A percentile compares a stretch with the other conserved stretches of the same genome.
Conservation (phyloP, 2,888 invertebrate species). For the Colostygia pectinataria region DNA sequence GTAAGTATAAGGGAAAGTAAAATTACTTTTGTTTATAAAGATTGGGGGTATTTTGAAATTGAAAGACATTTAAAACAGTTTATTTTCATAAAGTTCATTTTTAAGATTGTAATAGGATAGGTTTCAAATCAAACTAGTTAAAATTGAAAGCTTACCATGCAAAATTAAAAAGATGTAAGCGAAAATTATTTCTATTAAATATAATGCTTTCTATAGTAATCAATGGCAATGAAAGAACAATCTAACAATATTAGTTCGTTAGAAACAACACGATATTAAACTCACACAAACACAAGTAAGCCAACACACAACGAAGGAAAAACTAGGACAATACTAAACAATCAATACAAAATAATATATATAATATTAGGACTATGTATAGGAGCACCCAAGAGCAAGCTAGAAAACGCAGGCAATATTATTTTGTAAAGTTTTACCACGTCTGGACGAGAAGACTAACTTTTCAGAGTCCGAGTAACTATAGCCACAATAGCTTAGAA, state of each 20-base stretch:
- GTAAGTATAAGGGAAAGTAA: background rate
- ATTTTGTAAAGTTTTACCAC: slow-evolving; percentile 40
- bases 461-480: slow-evolving; percentile 40
- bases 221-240: slow-evolving; percentile 7
- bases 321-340: slow-evolving; percentile 5
- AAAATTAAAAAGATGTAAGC: slow-evolving; percentile 7
- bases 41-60: too few relatives aligned
- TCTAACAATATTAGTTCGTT: slow-evolving; percentile 16
- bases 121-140: slow-evolving; percentile 2
- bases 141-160: slow-evolving; percentile 15
- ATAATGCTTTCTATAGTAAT: background rate
- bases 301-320: slow-evolving; percentile 22
- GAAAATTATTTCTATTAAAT: background rate
- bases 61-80: too few relatives aligned
- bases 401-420: slow-evolving; percentile 33
- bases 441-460: slow-evolving; percentile 7
- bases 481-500: slow-evolving; percentile 22
- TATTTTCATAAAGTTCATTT: background rate
- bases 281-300: slow-evolving; percentile 22
- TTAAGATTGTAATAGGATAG: slow-evolving; percentile 6
- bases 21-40: background rate
- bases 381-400: slow-evolving; percentile 26
- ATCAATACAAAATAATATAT: slow-evolving; percentile 1
- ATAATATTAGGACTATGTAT: background rate
- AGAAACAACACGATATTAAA: slow-evolving; percentile 1